These are phyloP conservation scores for Ctenoplectra terminalis DNA, from an alignment of 1,140 invertebrate genomes.

Conservation along the genomic window DNA sequence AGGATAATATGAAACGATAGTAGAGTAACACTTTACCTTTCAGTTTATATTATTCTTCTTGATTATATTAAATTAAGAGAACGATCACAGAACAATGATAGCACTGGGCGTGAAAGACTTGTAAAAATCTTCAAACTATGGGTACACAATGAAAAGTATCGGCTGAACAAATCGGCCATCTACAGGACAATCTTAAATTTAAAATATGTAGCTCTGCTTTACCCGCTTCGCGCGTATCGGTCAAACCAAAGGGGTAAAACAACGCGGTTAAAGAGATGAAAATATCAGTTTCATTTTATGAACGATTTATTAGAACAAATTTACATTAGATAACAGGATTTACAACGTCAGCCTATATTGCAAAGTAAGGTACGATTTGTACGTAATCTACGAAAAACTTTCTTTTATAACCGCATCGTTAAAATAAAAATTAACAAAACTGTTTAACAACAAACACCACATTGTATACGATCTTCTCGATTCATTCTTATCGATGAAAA, in stretches of 20 bases:
- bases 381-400: not conserved
- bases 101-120: not conserved
- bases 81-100: not conserved
- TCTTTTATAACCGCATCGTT: not conserved
- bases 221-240: not conserved
- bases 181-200: not conserved
- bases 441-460: not conserved
- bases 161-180: not conserved
- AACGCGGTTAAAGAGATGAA: not conserved
- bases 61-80: not conserved
- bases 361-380: not conserved
- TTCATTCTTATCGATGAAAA: not conserved
- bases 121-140: not conserved
- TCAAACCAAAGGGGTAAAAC: not conserved
- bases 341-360: not conserved
- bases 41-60: not conserved
- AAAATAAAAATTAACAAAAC: not conserved
- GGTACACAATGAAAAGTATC: not conserved
- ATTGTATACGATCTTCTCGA: not conserved
- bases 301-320: constrained; percentile 12
- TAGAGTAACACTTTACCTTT: not conserved
- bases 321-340: constrained; percentile 7
- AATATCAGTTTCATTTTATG: not conserved
- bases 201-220: not conserved
- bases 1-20: not conserved